Base-by-base conservation (phyloP, 2,113 vertebrate genomes). In the Tachycineta bicolor region DNA sequence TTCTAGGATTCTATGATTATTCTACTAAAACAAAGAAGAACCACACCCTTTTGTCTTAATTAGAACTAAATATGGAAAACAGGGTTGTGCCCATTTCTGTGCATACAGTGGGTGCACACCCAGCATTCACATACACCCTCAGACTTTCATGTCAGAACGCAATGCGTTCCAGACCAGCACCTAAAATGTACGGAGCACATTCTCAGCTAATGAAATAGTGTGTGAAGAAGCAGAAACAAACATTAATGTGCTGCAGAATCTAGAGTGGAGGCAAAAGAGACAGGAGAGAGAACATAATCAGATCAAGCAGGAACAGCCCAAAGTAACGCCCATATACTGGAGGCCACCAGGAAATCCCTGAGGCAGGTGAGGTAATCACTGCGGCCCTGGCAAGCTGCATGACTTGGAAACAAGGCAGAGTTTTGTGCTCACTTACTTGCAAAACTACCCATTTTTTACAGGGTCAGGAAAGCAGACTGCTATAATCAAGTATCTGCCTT, bases 81-180 rank as follows among this genome's bases (percentile, higher is more conserved):
- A 76, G 53, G 46, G n/a, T 9, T 85, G 49, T 46, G 20, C 28
- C 52, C 53, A 21, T 56, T 89, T 50, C 62, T 76, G 20, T 33
- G 20, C 8, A 21, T n/a, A 52, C 16, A 76, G 46, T 4, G 8
- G 37, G 34, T n/a, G 7, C 20, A 59, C 39, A 63, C 26, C 29
- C 56, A 77, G 24, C 50, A 62, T 1, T 34, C 1, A 1, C 0
- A 0, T 1, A 64, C 17, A 21, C 63, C 12, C 8, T 87, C 73
- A 59, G 11, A 62, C 22, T 11, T 21, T 43, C 1, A 1, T 8
- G 6, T 21, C 15, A 34, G 2, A 16, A 16, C 12, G 28, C 10
- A 31, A 14, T 0, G 0, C 44, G 20, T 6, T 81, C 55, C 67
- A 60, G 19, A 59, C 4, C 14, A 73, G 43, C 10, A 60, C 19